A percentile compares a stretch with the other conserved stretches of the same genome.
These are phyloP conservation scores for Drosophila kokeensis DNA, from an alignment of 2,888 invertebrate genomes.

Conservation along the genomic window DNA sequence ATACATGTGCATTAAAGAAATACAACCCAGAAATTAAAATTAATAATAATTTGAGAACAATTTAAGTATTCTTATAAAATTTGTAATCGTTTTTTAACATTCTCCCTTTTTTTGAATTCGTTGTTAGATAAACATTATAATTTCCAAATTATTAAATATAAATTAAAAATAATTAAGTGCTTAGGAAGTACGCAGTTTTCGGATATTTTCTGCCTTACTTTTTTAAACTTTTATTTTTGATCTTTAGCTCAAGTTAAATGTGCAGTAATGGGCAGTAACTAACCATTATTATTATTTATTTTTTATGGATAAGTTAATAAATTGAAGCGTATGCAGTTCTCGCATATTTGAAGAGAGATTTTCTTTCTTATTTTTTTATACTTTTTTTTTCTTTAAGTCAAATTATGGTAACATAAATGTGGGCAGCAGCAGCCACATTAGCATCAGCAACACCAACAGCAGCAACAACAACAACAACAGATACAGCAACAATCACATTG, in stretches of 20 bases:
- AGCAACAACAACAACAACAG: constrained; percentile 45
- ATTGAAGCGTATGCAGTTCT: constrained; percentile 19
- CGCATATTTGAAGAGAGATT: constrained; percentile 7
- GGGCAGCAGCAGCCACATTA: constrained; percentile 62
- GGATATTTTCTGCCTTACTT: neutral
- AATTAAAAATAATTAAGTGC: neutral
- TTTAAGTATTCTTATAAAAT: neutral
- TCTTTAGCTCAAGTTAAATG: neutral
- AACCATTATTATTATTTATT: neutral
- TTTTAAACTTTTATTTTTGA: neutral
- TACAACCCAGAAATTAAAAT: neutral
- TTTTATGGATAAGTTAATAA: neutral
- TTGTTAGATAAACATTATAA: neutral
- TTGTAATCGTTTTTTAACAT: neutral
- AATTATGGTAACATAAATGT: constrained; percentile 80
- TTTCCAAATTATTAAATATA: too few relatives aligned
- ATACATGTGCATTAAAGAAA: neutral
- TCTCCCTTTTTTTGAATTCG: too few relatives aligned
- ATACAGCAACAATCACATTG: constrained; percentile 48
- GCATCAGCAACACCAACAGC: constrained; percentile 30
- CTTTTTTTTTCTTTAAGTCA: constrained; percentile 64
- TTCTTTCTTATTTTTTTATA: constrained; percentile 25
- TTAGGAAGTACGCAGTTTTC: neutral
- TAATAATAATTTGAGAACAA: neutral
- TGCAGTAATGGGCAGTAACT: neutral